phyloP scores from a whole-genome alignment of 1,140 invertebrate genomes.

The Dendroctonus valens region DNA sequence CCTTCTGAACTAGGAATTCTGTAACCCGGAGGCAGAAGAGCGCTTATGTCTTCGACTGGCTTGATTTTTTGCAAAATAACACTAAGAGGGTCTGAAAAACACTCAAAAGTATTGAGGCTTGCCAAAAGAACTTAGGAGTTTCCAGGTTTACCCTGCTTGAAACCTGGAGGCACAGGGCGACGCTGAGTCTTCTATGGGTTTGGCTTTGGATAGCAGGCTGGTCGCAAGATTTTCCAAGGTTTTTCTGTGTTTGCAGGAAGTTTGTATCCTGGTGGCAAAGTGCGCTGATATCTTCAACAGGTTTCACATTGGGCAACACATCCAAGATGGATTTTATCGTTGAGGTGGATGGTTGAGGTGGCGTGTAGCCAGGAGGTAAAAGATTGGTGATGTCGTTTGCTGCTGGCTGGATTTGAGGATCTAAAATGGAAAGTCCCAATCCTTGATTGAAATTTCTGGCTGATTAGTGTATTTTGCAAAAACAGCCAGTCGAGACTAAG shows the following conservation, averaged over 20 bases:
- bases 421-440: too few species aligned
- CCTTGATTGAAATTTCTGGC: too few species aligned
- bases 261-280: conserved; percentile 61
- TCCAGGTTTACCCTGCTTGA: conserved; percentile 33
- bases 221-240: neutral
- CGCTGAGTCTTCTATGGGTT: conserved; percentile 57
- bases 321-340: conserved; percentile 22
- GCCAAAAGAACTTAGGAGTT: too few species aligned
- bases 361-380: conserved; percentile 44
- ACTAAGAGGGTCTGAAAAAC: too few species aligned
- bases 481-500: too few species aligned
- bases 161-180: conserved; percentile 64
- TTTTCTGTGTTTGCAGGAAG: neutral
- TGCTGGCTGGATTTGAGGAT: neutral
- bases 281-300: conserved; percentile 60
- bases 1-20: too few species aligned
- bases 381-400: conserved; percentile 59
- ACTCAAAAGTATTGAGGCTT: too few species aligned
- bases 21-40: too few species aligned
- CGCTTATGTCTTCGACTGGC: too few species aligned
- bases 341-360: conserved; percentile 40
- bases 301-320: neutral
- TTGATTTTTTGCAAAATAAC: too few species aligned
- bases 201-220: conserved; percentile 14
- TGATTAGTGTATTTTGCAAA: too few species aligned